These are phyloP conservation scores for Pygoscelis antarcticus DNA, from an alignment of 2,113 vertebrate species.

Conservation along the genomic window DNA sequence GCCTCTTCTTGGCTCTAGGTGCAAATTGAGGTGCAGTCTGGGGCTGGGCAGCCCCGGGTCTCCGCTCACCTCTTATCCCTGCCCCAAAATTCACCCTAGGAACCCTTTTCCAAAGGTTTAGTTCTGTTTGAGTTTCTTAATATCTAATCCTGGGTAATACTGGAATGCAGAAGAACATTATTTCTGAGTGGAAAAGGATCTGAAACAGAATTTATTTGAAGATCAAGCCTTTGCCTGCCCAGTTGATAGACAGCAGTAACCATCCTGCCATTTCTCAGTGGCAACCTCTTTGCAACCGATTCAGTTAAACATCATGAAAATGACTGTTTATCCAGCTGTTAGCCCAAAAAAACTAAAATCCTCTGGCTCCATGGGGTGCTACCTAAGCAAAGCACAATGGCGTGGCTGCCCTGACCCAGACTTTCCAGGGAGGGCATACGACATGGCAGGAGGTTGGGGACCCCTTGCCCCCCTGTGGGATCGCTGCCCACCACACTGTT, in stretches of 20 bases:
- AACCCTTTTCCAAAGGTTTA: neutral
- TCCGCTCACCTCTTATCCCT: neutral
- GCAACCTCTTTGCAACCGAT: neutral
- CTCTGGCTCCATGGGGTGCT: neutral
- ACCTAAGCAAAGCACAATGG: neutral
- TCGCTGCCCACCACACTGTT: rapidly evolving
- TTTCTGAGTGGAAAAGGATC: neutral
- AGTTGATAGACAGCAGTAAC: neutral
- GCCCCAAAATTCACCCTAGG: neutral
- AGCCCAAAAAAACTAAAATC: neutral
- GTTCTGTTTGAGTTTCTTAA: neutral
- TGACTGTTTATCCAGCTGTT: neutral
- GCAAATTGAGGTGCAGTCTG: neutral
- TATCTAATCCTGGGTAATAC: neutral
- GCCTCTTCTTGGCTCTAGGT: neutral
- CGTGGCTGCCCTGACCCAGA: rapidly evolving
- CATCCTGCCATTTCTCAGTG: neutral
- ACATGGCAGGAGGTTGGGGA: neutral
- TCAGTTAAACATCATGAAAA: neutral
- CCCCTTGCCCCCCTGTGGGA: rapidly evolving
- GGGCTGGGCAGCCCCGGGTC: neutral
- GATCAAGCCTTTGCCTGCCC: neutral
- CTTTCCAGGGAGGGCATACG: neutral
- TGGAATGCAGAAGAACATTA: neutral
- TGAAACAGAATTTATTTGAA: neutral